A percentile compares a stretch with the other conserved stretches of the same genome.
These are phyloP conservation scores for Eupristina koningsbergeri DNA, from an alignment of 1,140 invertebrate species.

Conservation along the genomic window DNA sequence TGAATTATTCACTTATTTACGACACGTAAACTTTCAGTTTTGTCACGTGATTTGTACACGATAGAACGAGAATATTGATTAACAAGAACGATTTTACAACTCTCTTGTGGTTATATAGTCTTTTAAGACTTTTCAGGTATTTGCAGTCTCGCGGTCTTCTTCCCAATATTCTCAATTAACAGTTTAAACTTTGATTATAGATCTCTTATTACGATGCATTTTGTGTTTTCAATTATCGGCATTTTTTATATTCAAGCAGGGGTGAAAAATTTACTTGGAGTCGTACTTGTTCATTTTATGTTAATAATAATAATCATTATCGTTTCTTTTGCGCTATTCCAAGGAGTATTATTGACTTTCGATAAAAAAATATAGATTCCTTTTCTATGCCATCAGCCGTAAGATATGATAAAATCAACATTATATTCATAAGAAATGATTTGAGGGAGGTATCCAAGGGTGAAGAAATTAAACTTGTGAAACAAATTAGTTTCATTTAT, in stretches of 20 bases:
- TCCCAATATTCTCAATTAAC: constrained; percentile 13
- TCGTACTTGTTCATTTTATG: background rate
- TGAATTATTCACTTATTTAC: constrained; percentile 72
- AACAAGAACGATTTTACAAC: constrained; percentile 47
- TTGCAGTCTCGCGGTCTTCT: constrained; percentile 8
- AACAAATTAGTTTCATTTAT: too few relatives aligned
- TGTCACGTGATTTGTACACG: constrained; percentile 51
- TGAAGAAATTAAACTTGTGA: too few relatives aligned
- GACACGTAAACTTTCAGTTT: constrained; percentile 62
- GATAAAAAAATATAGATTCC: too few relatives aligned
- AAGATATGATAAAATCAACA: too few relatives aligned
- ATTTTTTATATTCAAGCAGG: background rate
- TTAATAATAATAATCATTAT: background rate
- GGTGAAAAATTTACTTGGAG: background rate
- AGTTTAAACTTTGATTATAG: background rate
- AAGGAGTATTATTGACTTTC: too few relatives aligned
- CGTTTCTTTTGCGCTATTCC: too few relatives aligned
- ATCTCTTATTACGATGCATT: background rate
- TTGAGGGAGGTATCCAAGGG: too few relatives aligned
- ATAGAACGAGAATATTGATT: constrained; percentile 51
- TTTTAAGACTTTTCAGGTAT: background rate
- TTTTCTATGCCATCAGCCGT: too few relatives aligned
- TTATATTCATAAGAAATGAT: too few relatives aligned
- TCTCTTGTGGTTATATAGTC: constrained; percentile 14
- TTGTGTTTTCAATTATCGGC: background rate